Conservation (phyloP, 2,888 invertebrate species). For the Drosophila kokeensis region DNA sequence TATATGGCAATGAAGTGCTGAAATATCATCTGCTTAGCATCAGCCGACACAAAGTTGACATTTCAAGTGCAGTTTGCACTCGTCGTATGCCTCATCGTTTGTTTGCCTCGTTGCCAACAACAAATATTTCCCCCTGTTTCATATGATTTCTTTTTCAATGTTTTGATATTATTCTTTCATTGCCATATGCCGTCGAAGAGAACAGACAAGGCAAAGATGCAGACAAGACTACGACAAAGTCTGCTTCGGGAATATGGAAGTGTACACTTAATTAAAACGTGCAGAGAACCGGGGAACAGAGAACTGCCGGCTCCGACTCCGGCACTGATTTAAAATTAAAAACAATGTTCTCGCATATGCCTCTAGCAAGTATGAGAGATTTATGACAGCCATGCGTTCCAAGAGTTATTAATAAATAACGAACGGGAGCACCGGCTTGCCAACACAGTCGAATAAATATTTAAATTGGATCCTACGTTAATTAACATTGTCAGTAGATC, state of each 20-base stretch:
- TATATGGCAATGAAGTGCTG: constrained; percentile 53
- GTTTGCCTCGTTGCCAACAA: constrained; percentile 16
- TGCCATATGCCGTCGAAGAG: constrained; percentile 57
- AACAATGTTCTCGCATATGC: constrained; percentile 62
- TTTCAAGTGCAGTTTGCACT: constrained; percentile 76
- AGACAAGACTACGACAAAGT: constrained; percentile 23
- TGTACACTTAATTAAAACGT: constrained; percentile 73
- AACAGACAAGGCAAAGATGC: constrained; percentile 36
- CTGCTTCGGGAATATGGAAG: constrained; percentile 49
- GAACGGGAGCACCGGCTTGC: constrained; percentile 29
- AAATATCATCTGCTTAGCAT: constrained; percentile 68
- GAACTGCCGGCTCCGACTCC: constrained; percentile 7
- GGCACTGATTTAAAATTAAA: constrained; percentile 67
- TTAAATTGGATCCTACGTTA: constrained; percentile 69
- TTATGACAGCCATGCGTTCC: constrained; percentile 72
- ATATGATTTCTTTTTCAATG: constrained; percentile 36
- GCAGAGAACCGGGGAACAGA: constrained; percentile 28
- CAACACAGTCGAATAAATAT: constrained; percentile 52
- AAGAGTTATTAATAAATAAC: constrained; percentile 72
- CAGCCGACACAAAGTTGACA: constrained; percentile 77
- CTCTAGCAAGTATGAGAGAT: constrained; percentile 69
- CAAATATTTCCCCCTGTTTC: background rate
- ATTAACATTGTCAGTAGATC: constrained; percentile 59
- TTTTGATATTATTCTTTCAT: constrained; percentile 76
- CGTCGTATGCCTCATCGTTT: constrained; percentile 29